Base-by-base conservation (phyloP, 1,140 invertebrate species). In the Thaumatotibia leucotreta region DNA sequence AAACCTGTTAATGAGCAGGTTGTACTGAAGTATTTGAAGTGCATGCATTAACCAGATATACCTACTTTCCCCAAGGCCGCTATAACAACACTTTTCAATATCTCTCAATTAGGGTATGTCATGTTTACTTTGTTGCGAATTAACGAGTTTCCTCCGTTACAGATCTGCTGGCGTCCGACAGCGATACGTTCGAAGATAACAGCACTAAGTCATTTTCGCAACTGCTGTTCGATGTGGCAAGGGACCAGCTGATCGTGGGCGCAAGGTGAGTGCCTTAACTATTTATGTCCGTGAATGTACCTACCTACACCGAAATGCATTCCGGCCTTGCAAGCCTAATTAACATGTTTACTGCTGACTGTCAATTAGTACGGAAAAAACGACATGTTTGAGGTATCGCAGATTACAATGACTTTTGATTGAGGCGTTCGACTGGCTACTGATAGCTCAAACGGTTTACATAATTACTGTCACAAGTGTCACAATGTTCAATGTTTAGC, bases 181-280 rank as follows among this genome's bases (percentile, higher is more conserved):
- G 92, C 85, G 91, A 89, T 78, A 79, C 92, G 78, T 95, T 95
- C 79, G 90, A 92, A 73, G 93, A 94, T 75, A 92, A 94, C 39
- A 93, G 93, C 62, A 94, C 95, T 67, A 93, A 93, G 32, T 94
- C 94, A 66, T 97, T 94, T 89, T 95, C 95, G 6, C 94, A 96
- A 89, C 89, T 97, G 77, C 89, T 96, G 22, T 97, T 97, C 84
- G 96, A 97, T 91, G 94, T 97, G 27, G 94, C 95, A 58, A 94
- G 95, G 79, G 95, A 96, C 82, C 96, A 97, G 89, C 91, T 97
- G 66, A 92, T 97, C 67, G 95, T 96, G 69, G 96, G 96, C 64
- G 95, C 95, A 66, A 94, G 95, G 95, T 96, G 91, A 93, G 91
- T 81, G 63, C 67, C 70, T 71, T 61, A 58, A 66, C 65, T 65